A percentile compares a stretch with the other conserved stretches of the same genome.
Conservation (phyloP, 2,888 invertebrate species). For the Ametastegia equiseti region DNA sequence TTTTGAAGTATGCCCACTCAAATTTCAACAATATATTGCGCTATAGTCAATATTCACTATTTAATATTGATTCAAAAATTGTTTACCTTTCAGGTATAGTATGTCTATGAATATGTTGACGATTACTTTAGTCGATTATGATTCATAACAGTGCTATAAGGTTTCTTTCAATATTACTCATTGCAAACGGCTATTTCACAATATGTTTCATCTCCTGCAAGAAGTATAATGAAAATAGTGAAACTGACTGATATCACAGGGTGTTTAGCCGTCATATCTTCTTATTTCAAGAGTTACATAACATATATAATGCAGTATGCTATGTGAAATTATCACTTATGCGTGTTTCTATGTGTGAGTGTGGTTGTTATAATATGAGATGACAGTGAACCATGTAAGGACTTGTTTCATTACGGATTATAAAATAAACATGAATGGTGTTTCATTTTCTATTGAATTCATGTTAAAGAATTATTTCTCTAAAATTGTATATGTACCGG, state of each 20-base stretch:
- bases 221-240: not conserved
- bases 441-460: not conserved
- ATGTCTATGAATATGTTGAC: not conserved
- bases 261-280: conserved; percentile 38
- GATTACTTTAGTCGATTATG: not conserved
- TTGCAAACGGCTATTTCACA: not conserved
- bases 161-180: not conserved
- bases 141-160: not conserved
- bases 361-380: conserved; percentile 16
- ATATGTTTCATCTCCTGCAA: not conserved
- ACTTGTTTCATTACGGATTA: conserved; percentile 29
- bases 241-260: conserved; percentile 30
- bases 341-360: not conserved
- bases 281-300: conserved; percentile 47
- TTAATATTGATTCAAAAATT: not conserved
- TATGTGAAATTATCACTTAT: conserved; percentile 4
- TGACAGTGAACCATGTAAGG: conserved; percentile 31
- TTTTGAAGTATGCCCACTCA: not conserved
- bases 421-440: not conserved
- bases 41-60: too few relatives aligned
- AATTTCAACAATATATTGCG: too few relatives aligned
- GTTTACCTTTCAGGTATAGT: not conserved
- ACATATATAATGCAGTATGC: conserved; percentile 29
- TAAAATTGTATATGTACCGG: not conserved
- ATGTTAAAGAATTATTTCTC: not conserved